Conservation (phyloP, 2,888 invertebrate species). For the Andrena camellia region DNA sequence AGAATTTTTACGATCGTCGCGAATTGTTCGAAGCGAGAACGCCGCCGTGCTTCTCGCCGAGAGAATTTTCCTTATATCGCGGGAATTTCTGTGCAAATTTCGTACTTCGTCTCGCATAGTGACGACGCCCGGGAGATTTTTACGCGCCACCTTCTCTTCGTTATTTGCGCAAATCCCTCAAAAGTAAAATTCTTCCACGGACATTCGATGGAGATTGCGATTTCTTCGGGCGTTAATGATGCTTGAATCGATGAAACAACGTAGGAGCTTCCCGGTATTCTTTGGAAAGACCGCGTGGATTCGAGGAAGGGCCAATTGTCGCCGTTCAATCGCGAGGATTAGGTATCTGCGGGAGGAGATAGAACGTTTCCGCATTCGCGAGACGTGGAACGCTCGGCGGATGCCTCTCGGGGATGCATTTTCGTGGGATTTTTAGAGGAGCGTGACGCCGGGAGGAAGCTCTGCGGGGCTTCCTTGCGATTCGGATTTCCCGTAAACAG, state of each 20-base stretch:
- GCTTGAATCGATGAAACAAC: neutral
- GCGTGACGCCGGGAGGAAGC: neutral
- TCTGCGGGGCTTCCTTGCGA: neutral
- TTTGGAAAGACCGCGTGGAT: neutral
- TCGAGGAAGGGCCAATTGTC: neutral
- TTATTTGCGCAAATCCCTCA: neutral
- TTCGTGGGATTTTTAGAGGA: constrained; percentile 1
- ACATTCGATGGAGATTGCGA: neutral
- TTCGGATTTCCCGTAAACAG: constrained; percentile 30
- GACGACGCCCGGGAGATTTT: neutral
- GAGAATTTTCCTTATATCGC: neutral
- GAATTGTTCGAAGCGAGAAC: neutral
- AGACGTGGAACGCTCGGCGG: neutral
- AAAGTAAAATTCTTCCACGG: neutral
- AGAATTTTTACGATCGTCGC: neutral
- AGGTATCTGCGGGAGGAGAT: neutral
- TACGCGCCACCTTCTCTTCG: neutral
- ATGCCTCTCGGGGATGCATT: constrained; percentile 11
- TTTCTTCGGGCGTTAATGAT: neutral
- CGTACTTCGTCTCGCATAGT: neutral
- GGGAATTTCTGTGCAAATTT: neutral
- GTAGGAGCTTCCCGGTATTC: neutral
- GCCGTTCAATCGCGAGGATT: neutral
- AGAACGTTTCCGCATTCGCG: neutral
- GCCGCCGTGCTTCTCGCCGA: neutral